phyloP scores from a whole-genome alignment of 2,888 invertebrate species.

The Lottia gigantea region DNA sequence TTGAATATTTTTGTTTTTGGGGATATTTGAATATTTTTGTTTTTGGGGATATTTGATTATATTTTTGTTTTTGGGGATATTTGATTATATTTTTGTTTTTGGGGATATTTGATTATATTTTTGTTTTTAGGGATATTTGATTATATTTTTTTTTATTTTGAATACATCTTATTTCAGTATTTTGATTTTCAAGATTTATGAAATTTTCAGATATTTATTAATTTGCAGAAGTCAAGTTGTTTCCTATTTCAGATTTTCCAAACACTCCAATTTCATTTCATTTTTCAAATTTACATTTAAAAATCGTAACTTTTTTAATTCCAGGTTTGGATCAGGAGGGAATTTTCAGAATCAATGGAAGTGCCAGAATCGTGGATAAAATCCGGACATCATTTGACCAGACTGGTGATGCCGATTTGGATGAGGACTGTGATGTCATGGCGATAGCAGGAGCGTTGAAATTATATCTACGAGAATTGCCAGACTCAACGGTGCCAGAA shows the following conservation, averaged over 20 bases:
- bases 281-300: no score
- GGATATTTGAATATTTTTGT: slow-evolving; percentile 10
- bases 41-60: slow-evolving; percentile 4
- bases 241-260: no score
- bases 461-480: slow-evolving; percentile 72
- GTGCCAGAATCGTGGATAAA: slow-evolving; percentile 71
- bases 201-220: no score
- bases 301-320: slow-evolving; percentile 11
- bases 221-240: no score
- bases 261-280: no score
- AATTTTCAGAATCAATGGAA: slow-evolving; percentile 73
- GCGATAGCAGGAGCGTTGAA: slow-evolving; percentile 73
- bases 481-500: slow-evolving; percentile 69
- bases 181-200: no score
- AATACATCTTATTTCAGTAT: no score
- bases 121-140: slow-evolving; percentile 10
- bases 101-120: background rate
- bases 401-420: slow-evolving; percentile 72
- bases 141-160: no score
- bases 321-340: slow-evolving; percentile 70
- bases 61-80: background rate
- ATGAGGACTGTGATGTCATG: slow-evolving; percentile 69
- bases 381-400: slow-evolving; percentile 71
- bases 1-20: no score
- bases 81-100: slow-evolving; percentile 11